A percentile compares a stretch with the other conserved stretches of the same genome.
These are phyloP conservation scores for Trilocha varians DNA, from an alignment of 2,888 invertebrate species.

Conservation along the genomic window DNA sequence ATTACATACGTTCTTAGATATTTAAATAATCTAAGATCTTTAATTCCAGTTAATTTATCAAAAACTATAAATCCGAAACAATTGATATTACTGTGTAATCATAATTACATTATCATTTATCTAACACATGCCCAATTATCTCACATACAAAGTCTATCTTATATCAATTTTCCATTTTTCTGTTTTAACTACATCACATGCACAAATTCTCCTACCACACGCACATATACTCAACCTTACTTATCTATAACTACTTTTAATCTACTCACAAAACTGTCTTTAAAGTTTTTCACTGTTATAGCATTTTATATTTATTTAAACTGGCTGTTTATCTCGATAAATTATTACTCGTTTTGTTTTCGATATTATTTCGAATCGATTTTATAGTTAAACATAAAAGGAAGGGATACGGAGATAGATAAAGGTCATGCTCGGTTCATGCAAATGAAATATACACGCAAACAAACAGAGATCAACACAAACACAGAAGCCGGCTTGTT, in stretches of 20 bases:
- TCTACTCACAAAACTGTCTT: constrained; percentile 33
- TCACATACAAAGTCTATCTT: constrained; percentile 20
- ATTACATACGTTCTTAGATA: too few relatives aligned
- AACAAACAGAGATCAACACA: constrained; percentile 64
- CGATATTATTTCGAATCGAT: constrained; percentile 27
- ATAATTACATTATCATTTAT: constrained; percentile 14
- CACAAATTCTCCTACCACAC: constrained; percentile 55
- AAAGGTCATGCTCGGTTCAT: constrained; percentile 66
- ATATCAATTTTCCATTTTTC: constrained; percentile 9
- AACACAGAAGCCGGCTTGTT: constrained; percentile 62
- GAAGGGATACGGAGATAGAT: constrained; percentile 48
- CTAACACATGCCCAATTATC: constrained; percentile 24
- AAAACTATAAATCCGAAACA: too few relatives aligned
- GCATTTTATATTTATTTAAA: not conserved
- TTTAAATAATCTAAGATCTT: too few relatives aligned
- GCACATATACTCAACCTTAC: constrained; percentile 44
- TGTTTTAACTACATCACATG: constrained; percentile 45
- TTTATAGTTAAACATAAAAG: constrained; percentile 38
- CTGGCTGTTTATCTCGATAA: not conserved
- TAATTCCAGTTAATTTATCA: too few relatives aligned
- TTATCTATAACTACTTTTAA: constrained; percentile 43
- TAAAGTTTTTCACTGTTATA: constrained; percentile 22
- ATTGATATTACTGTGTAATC: too few relatives aligned
- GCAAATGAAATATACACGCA: constrained; percentile 70
- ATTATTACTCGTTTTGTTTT: constrained; percentile 8